Conservation (phyloP, 92 coral and sea anemone species). For the Phenganax stokvisi region DNA sequence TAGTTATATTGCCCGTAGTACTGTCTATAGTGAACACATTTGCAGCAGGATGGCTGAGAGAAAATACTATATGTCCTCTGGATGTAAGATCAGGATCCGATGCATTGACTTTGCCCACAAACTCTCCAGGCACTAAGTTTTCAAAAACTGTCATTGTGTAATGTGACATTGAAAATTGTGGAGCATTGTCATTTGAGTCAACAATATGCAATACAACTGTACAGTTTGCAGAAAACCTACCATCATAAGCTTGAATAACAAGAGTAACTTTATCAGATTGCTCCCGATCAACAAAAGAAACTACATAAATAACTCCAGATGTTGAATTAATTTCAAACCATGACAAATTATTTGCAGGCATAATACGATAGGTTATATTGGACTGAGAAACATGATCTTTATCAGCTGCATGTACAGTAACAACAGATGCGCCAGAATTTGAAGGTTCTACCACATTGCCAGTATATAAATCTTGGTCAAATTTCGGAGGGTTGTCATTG, state of each 20-base stretch:
- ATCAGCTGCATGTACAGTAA: constrained; percentile 63
- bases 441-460: constrained; percentile 55
- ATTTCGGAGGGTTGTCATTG: constrained; percentile 76
- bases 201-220: constrained; percentile 55
- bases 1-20: constrained; percentile 55
- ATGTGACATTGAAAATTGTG: constrained; percentile 58
- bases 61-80: constrained; percentile 44
- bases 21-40: constrained; percentile 55
- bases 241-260: constrained; percentile 65
- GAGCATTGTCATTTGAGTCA: constrained; percentile 83
- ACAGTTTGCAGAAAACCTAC: constrained; percentile 65
- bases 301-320: constrained; percentile 59
- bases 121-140: constrained; percentile 56
- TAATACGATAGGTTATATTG: constrained; percentile 54
- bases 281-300: constrained; percentile 61
- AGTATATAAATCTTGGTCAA: constrained; percentile 43
- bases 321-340: constrained; percentile 60
- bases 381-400: constrained; percentile 61
- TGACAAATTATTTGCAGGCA: constrained; percentile 45
- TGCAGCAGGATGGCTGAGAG: constrained; percentile 24
- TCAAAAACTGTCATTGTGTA: constrained; percentile 63
- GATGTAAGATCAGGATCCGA: constrained; percentile 55
- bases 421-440: constrained; percentile 49
- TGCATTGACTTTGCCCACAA: constrained; percentile 47
- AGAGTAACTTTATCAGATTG: constrained; percentile 62